A percentile compares a stretch with the other conserved stretches of the same genome.
Conservation (phyloP, 2,113 vertebrate genomes). For the Gymnogyps californianus region DNA sequence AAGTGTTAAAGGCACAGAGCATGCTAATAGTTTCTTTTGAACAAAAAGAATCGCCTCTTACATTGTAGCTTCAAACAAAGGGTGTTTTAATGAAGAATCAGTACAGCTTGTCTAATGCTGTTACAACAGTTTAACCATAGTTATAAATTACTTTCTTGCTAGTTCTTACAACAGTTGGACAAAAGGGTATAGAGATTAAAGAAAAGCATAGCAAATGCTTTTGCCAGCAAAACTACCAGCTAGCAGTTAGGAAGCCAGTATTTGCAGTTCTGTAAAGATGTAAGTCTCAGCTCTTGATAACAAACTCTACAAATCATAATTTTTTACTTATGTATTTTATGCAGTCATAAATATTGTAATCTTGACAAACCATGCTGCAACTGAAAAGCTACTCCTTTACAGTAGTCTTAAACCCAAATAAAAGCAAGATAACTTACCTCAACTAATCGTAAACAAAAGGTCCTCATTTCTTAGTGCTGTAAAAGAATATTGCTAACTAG, state of each 20-base stretch:
- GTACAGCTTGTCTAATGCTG: conserved; percentile 36
- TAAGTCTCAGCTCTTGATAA: conserved; percentile 54
- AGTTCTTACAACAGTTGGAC: not conserved
- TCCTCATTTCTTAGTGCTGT: conserved; percentile 57
- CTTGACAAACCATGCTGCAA: conserved; percentile 64
- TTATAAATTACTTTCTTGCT: not conserved
- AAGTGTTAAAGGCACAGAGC: conserved; percentile 63
- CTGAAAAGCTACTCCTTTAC: conserved; percentile 63
- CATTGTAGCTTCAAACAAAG: conserved; percentile 32
- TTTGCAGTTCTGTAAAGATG: conserved; percentile 54
- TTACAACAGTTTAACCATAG: conserved; percentile 11
- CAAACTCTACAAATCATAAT: conserved; percentile 29
- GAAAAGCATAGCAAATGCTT: not conserved
- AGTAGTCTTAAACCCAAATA: conserved; percentile 68
- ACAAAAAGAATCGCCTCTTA: conserved; percentile 24
- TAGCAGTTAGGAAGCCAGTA: conserved; percentile 52
- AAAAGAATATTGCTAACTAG: conserved; percentile 28
- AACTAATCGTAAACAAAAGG: conserved; percentile 52
- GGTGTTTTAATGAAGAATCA: conserved; percentile 35
- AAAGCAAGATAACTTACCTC: conserved; percentile 67
- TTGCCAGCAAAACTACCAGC: conserved; percentile 32
- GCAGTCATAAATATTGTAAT: conserved; percentile 65
- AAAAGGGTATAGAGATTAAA: not conserved
- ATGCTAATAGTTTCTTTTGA: conserved; percentile 41
- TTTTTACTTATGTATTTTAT: conserved; percentile 62